These are phyloP conservation scores for Trachelus iudaicus DNA, from an alignment of 2,888 invertebrate genomes.

Conservation along the genomic window DNA sequence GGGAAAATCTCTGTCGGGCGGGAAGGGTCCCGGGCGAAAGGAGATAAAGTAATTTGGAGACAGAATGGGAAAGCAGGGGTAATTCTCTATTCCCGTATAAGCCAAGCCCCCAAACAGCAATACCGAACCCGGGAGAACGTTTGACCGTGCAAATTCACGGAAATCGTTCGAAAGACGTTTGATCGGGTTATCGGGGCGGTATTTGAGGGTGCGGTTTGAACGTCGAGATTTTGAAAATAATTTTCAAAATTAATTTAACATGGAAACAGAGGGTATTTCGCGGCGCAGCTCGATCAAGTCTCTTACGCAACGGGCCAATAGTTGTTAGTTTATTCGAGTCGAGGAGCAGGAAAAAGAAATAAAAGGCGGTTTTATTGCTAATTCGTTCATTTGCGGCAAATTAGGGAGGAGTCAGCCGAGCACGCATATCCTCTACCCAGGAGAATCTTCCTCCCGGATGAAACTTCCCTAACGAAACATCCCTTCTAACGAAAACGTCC, in stretches of 20 bases:
- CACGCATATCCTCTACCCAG: constrained; percentile 15
- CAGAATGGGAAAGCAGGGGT: constrained; percentile 8
- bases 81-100: neutral
- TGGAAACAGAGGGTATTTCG: neutral
- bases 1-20: neutral
- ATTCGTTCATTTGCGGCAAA: constrained; percentile 16
- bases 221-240: neutral
- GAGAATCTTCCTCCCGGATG: constrained; percentile 9
- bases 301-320: neutral
- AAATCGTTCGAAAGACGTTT: neutral
- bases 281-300: neutral
- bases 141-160: neutral
- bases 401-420: constrained; percentile 9
- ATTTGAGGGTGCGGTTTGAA: neutral
- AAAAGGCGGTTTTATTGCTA: constrained; percentile 14
- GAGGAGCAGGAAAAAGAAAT: neutral
- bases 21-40: constrained; percentile 7
- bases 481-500: neutral
- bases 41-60: constrained; percentile 16
- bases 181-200: neutral
- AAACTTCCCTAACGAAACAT: neutral
- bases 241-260: neutral
- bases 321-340: neutral
- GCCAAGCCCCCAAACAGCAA: neutral
- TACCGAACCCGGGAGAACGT: neutral